Percentiles rank a stretch among this genome's conserved stretches.
phyloP scores from a whole-genome alignment of 2,888 invertebrate genomes.

The Ennomos quercinarius region DNA sequence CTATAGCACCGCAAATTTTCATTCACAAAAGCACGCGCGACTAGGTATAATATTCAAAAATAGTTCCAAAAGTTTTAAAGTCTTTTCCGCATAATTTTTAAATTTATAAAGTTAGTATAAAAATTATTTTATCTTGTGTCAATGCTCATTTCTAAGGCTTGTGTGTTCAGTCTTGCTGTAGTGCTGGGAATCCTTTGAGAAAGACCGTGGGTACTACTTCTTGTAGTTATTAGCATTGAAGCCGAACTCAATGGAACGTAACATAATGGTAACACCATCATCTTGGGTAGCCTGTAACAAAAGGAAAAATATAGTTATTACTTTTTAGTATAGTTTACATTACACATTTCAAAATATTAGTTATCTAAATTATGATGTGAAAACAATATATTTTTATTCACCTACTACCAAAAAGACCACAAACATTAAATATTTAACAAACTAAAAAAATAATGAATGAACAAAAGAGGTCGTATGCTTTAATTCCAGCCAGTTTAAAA shows the following conservation, averaged over 20 bases:
- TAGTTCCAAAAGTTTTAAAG: constrained; percentile 61
- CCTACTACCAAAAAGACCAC: too few species aligned
- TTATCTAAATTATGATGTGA: too few species aligned
- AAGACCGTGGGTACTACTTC: constrained; percentile 17
- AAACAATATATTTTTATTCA: too few species aligned
- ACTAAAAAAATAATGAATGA: constrained; percentile 56
- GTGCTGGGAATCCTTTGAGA: constrained; percentile 29
- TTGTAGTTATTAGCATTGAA: constrained; percentile 20
- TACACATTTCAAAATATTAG: too few species aligned
- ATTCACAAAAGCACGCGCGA: constrained; percentile 44
- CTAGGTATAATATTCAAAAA: constrained; percentile 53
- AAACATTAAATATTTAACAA: background rate
- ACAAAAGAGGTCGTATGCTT: constrained; percentile 44
- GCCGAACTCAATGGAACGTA: constrained; percentile 43
- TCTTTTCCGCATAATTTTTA: constrained; percentile 58
- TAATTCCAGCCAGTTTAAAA: constrained; percentile 39
- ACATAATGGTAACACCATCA: constrained; percentile 63
- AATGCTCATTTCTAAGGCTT: constrained; percentile 73
- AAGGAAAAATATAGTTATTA: constrained; percentile 36
- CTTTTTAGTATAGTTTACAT: background rate
- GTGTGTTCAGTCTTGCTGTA: constrained; percentile 67
- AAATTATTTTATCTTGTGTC: constrained; percentile 67
- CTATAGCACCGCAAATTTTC: constrained; percentile 67
- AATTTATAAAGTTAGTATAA: constrained; percentile 37
- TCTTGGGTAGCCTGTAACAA: constrained; percentile 73